phyloP scores from a whole-genome alignment of 2,113 vertebrate genomes.

The Phyllostomus discolor region DNA sequence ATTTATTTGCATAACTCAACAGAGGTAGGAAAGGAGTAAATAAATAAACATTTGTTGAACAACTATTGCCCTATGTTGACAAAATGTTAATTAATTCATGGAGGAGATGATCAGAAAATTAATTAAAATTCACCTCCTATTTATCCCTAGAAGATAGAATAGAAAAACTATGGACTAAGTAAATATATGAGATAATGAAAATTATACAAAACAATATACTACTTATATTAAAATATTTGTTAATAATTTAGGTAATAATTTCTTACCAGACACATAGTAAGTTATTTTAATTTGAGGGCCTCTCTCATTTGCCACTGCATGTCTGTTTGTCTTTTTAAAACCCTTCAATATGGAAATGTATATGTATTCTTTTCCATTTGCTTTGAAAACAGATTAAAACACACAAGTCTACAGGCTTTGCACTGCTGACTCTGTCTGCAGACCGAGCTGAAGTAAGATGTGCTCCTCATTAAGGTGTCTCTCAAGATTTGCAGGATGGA shows the following conservation, averaged over 20 bases:
- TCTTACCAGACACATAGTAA: background rate
- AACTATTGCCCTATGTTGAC: background rate
- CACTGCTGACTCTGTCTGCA: background rate
- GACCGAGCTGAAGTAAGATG: background rate
- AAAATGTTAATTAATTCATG: conserved; percentile 13
- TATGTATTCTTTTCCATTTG: background rate
- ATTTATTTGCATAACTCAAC: background rate
- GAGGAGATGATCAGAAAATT: conserved; percentile 2
- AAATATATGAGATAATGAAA: background rate
- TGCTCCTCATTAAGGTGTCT: background rate
- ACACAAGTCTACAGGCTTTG: background rate
- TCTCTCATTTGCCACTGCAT: background rate
- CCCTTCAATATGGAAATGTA: background rate
- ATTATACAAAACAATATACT: background rate
- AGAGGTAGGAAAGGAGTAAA: background rate
- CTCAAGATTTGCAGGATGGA: background rate
- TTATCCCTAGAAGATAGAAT: background rate
- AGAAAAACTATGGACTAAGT: background rate
- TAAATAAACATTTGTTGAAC: background rate
- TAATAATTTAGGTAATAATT: background rate
- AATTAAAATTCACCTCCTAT: background rate
- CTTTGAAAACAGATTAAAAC: background rate
- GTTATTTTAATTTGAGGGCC: background rate
- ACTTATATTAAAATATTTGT: background rate
- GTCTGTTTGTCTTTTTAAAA: background rate